These are phyloP conservation scores for Centropus unirufus DNA, from an alignment of 2,113 vertebrate species.

Conservation along the genomic window DNA sequence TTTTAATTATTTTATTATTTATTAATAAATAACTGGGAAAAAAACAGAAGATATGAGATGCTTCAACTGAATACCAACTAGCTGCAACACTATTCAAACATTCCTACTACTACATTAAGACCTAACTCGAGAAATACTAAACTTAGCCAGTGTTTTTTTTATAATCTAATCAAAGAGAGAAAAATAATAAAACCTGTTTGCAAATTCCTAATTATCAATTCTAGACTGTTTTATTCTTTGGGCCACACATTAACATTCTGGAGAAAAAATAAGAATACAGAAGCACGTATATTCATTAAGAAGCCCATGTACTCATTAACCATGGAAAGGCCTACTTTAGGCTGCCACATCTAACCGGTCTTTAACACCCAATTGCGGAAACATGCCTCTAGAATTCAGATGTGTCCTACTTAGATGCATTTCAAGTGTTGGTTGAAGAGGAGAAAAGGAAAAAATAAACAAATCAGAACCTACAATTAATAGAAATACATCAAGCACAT, in stretches of 20 bases:
- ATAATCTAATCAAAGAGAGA: not conserved
- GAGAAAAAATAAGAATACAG: not conserved
- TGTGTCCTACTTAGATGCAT: constrained; percentile 1
- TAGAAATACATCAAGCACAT: not conserved
- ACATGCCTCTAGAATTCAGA: not conserved
- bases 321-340: not conserved
- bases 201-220: not conserved
- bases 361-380: not conserved
- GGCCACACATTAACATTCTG: not conserved
- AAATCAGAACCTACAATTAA: not conserved
- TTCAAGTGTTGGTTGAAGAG: not conserved
- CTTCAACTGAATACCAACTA: not conserved
- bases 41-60: not conserved
- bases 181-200: not conserved
- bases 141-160: not conserved
- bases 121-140: not conserved
- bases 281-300: not conserved
- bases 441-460: not conserved
- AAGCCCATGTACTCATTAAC: not conserved
- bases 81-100: not conserved
- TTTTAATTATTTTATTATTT: too few species aligned
- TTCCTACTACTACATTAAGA: not conserved
- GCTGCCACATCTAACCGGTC: not conserved
- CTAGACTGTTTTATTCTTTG: not conserved
- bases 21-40: not conserved